Evolutionary conservation across 2,113 vertebrate species (phyloP), one percentile per base, ranked within the genome.

Genomic region (Egretta garzetta): DNA sequence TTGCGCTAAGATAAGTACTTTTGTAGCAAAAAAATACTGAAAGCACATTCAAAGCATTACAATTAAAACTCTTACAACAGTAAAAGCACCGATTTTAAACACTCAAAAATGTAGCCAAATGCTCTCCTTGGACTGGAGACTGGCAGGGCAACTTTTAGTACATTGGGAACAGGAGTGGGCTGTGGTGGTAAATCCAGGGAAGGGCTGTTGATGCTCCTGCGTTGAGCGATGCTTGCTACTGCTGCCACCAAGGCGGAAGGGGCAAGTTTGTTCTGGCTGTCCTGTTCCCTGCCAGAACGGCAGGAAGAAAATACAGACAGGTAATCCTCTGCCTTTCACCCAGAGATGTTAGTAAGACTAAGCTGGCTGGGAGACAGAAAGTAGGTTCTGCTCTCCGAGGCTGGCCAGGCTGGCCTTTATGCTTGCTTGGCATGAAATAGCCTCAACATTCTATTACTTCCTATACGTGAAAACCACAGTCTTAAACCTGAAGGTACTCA

Each of bases 171-270:
- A 66, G 45, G 14, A 19, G 15, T 9, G 33, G 35, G 68, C 55
- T 3, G 8, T 3, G 49, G 56, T 8, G 2, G 1, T 2, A 9
- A 55, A 12, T 19, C 14, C 59, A 5, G 62, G 17, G 52, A 67
- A 33, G 16, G 4, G 9, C 74, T 55, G 49, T 35, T 35, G 28
- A 53, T 1, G 0, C 5, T 13, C 12, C 37, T 10, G 67, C 7
- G 2, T 1, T 16, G 19, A 12, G 79, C 2, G 0, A 26, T 11
- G 33, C 28, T 49, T 49, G 14, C 15, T 7, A 14, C 55, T 30
- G 30, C 50, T 88, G 75, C 80, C 53, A 26, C 12, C 12, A 5
- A 49, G 9, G 39, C 76, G 81, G 33, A 59, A 80, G 70, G 22
- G 18, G 27, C 58, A 62, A 79, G 12, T 14, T 39, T 26, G 7